Evolutionary conservation across 2,888 invertebrate species (phyloP).

Genomic region (Teleogryllus oceanicus): DNA sequence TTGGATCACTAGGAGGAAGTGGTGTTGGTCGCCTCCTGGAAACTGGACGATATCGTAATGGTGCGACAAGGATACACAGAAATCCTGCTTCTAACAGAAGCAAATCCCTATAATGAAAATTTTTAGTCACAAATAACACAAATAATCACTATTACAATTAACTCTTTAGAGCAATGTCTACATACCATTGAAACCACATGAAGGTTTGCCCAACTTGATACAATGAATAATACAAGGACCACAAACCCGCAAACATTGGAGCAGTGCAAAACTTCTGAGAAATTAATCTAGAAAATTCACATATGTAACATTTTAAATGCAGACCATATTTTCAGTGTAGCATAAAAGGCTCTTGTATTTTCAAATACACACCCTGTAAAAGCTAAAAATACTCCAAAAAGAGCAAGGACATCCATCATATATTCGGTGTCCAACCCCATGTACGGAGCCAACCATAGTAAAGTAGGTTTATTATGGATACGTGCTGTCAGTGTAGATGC

Average conservation of each 20-base stretch:
- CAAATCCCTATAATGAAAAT: slow-evolving; percentile 57
- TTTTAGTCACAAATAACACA: slow-evolving; percentile 28
- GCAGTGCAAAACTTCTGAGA: slow-evolving; percentile 59
- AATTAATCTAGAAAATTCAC: slow-evolving; percentile 52
- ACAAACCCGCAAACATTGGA: slow-evolving; percentile 60
- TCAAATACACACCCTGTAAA: slow-evolving; percentile 57
- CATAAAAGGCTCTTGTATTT: neutral
- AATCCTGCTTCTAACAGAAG: slow-evolving; percentile 71
- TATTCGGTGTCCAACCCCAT: slow-evolving; percentile 63
- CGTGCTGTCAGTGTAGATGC: slow-evolving; percentile 54
- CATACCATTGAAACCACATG: slow-evolving; percentile 68
- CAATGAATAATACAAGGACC: slow-evolving; percentile 69
- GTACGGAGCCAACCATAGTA: slow-evolving; percentile 63
- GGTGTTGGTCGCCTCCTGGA: slow-evolving; percentile 23
- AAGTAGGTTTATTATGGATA: slow-evolving; percentile 60
- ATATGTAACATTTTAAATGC: no score
- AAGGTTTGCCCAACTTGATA: slow-evolving; percentile 73
- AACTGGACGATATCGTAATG: slow-evolving; percentile 50
- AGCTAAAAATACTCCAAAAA: slow-evolving; percentile 62
- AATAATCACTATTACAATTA: slow-evolving; percentile 29
- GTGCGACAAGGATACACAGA: slow-evolving; percentile 65
- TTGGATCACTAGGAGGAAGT: slow-evolving; percentile 50
- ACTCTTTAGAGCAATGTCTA: neutral
- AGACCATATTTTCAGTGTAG: neutral
- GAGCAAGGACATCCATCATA: slow-evolving; percentile 64